Percentiles rank a stretch among this genome's conserved stretches.
Conservation (phyloP, 2,888 invertebrate species). For the Calephelis perditalis region DNA sequence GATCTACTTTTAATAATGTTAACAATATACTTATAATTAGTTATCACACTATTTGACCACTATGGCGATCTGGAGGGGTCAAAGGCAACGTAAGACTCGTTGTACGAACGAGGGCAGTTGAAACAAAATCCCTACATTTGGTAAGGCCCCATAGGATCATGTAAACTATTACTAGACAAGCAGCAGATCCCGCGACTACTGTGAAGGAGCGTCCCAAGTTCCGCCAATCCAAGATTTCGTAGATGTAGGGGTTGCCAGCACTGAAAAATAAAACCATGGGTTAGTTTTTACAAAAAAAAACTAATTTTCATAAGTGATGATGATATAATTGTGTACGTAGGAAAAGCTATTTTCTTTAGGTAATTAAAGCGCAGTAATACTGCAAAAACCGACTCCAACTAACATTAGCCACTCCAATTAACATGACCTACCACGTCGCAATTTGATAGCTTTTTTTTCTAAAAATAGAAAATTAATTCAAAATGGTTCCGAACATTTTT, state of each 20-base stretch:
- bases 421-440: too few relatives aligned
- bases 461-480: too few relatives aligned
- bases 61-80: constrained; percentile 41
- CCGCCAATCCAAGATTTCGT: constrained; percentile 87
- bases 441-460: too few relatives aligned
- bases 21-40: background rate
- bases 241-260: constrained; percentile 82
- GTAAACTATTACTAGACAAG: constrained; percentile 47
- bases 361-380: too few relatives aligned
- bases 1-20: too few relatives aligned
- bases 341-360: too few relatives aligned
- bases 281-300: too few relatives aligned
- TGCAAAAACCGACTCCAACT: too few relatives aligned
- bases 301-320: too few relatives aligned
- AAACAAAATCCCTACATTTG: constrained; percentile 47
- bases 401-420: too few relatives aligned
- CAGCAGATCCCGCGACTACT: constrained; percentile 45
- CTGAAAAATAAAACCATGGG: constrained; percentile 48
- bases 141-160: constrained; percentile 44
- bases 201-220: constrained; percentile 78
- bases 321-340: too few relatives aligned
- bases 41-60: constrained; percentile 33
- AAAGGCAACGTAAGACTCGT: constrained; percentile 48
- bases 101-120: constrained; percentile 42
- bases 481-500: too few relatives aligned